phyloP scores from a whole-genome alignment of 2,113 vertebrate genomes.

The Xenopus tropicalis region UCB_Xtro_10.0 CM004443.2:149924001-149924500 shows the following conservation, averaged over 20 bases:
- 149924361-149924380: conserved; percentile 86
- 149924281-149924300: conserved; percentile 71
- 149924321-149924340: conserved; percentile 79
- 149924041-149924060: too few relatives aligned
- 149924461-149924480: conserved; percentile 70
- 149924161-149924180: not conserved
- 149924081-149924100: too few relatives aligned
- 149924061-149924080: too few relatives aligned
- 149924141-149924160: too few relatives aligned
- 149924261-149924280: conserved; percentile 60
- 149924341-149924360: conserved; percentile 80
- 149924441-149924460: conserved; percentile 68
- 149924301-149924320: conserved; percentile 69
- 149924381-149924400: conserved; percentile 82
- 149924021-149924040: too few relatives aligned
- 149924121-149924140: too few relatives aligned
- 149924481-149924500: conserved; percentile 68
- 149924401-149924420: conserved; percentile 80
- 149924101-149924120: too few relatives aligned
- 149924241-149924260: conserved; percentile 50
- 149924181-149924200: conserved; percentile 17
- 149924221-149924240: conserved; percentile 30
- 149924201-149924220: conserved; percentile 29
- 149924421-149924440: conserved; percentile 71
- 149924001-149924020: too few relatives aligned